Evolutionary conservation across 2,888 invertebrate species (phyloP).

Genomic region (Drosophila emarginata): DNA sequence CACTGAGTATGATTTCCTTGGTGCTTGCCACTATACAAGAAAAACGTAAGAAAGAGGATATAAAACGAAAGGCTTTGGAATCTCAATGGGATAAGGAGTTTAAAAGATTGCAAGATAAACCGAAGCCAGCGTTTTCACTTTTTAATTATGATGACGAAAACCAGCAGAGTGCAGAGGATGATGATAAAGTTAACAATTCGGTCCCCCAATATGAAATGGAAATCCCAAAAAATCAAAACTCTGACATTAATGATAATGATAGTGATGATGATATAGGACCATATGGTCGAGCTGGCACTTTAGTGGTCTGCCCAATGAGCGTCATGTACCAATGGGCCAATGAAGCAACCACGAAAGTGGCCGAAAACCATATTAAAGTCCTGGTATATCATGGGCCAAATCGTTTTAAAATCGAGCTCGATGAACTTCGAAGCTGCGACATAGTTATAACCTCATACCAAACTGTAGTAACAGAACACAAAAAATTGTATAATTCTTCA

Average conservation of each 20-base stretch:
- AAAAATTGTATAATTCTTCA: conserved; percentile 83
- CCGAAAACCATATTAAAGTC: conserved; percentile 85
- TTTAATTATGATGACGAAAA: conserved; percentile 30
- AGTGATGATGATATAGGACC: conserved; percentile 44
- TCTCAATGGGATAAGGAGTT: conserved; percentile 18
- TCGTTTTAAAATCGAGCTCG: conserved; percentile 86
- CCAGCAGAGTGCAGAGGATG: background rate
- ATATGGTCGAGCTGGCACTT: conserved; percentile 84
- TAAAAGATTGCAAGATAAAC: background rate
- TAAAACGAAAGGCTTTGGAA: background rate
- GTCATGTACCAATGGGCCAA: conserved; percentile 94
- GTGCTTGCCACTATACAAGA: conserved; percentile 83
- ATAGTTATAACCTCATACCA: conserved; percentile 95
- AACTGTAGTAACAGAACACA: conserved; percentile 86
- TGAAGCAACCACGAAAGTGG: conserved; percentile 88
- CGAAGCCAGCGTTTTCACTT: background rate
- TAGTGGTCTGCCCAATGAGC: conserved; percentile 95
- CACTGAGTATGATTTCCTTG: conserved; percentile 90
- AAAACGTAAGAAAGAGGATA: background rate
- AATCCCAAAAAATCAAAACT: conserved; percentile 41
- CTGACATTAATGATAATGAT: conserved; percentile 70
- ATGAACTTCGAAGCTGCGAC: conserved; percentile 87
- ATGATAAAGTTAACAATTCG: background rate
- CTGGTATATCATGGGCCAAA: conserved; percentile 91
- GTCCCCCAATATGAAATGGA: background rate